A percentile compares a stretch with the other conserved stretches of the same genome.
Evolutionary conservation across 1,140 invertebrate species (phyloP).

Genomic region (Drosophila gunungcola): DNA sequence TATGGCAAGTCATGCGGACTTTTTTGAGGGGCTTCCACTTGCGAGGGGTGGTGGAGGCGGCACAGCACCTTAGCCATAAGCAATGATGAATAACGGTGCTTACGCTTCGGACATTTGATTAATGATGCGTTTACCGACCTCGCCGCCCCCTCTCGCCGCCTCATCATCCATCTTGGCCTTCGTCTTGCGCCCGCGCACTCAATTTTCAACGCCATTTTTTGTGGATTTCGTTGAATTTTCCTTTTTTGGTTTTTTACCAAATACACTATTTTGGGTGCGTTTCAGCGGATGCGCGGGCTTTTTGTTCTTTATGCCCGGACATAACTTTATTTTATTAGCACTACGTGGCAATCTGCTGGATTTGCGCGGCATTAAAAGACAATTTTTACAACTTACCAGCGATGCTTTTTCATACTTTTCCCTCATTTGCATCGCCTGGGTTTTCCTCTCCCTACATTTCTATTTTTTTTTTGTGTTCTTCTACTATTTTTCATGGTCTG

Average conservation of each 20-base stretch:
- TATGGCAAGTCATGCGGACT: slow-evolving; percentile 55
- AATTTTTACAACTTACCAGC: slow-evolving; percentile 83
- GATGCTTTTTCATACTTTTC: slow-evolving; percentile 66
- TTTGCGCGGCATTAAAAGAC: slow-evolving; percentile 83
- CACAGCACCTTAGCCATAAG: slow-evolving; percentile 59
- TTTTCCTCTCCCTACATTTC: neutral
- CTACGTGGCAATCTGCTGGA: slow-evolving; percentile 84
- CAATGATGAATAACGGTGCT: slow-evolving; percentile 84
- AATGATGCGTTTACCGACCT: slow-evolving; percentile 83
- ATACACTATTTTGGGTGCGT: slow-evolving; percentile 66
- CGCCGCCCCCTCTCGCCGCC: neutral
- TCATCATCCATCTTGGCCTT: slow-evolving; percentile 19
- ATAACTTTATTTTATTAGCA: slow-evolving; percentile 83
- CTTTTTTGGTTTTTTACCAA: slow-evolving; percentile 12
- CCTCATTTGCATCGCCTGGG: slow-evolving; percentile 31
- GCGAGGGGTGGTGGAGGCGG: slow-evolving; percentile 5
- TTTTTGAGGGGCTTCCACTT: slow-evolving; percentile 23
- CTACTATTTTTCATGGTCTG: slow-evolving; percentile 55
- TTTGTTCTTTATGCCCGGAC: slow-evolving; percentile 71
- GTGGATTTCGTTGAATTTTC: slow-evolving; percentile 41
- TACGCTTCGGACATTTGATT: slow-evolving; percentile 84
- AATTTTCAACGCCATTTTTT: slow-evolving; percentile 73
- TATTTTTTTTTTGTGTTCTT: slow-evolving; percentile 24
- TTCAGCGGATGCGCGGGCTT: slow-evolving; percentile 21
- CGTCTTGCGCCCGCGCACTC: slow-evolving; percentile 60